Conservation (phyloP, 2,797 vertebrate species). For the Periparus ater region DNA sequence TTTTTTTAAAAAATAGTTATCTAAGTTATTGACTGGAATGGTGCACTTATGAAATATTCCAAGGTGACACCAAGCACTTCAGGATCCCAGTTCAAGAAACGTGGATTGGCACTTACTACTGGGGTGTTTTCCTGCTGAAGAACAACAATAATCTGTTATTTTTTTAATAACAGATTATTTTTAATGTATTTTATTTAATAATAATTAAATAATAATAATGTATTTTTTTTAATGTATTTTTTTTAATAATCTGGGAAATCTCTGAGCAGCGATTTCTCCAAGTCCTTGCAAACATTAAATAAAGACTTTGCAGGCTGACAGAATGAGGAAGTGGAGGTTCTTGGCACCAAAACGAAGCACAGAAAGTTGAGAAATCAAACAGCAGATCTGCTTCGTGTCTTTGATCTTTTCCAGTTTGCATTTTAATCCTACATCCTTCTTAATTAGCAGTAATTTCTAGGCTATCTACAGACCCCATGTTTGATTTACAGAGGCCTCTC, state of each 20-base stretch:
- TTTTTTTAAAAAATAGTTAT: not conserved
- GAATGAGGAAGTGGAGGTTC: not conserved
- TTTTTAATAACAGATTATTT: no score
- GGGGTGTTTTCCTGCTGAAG: not conserved
- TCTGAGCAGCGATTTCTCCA: not conserved
- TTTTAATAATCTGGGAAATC: no score
- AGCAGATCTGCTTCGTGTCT: not conserved
- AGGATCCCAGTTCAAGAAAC: not conserved
- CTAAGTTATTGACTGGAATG: not conserved
- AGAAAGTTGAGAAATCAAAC: not conserved
- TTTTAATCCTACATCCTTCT: not conserved
- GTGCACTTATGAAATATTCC: not conserved
- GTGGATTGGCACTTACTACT: not conserved
- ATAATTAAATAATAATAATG: no score
- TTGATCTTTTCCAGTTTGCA: not conserved
- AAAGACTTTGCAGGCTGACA: not conserved
- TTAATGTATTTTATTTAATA: no score
- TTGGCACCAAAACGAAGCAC: not conserved
- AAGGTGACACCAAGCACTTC: not conserved
- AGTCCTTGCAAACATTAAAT: not conserved
- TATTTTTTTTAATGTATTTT: no score
- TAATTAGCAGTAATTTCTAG: not conserved
- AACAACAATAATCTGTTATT: not conserved
- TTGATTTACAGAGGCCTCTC: not conserved
- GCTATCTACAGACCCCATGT: rapidly evolving